Base-by-base conservation (phyloP, 2,113 vertebrate genomes). In the Lophotis ruficrista region DNA sequence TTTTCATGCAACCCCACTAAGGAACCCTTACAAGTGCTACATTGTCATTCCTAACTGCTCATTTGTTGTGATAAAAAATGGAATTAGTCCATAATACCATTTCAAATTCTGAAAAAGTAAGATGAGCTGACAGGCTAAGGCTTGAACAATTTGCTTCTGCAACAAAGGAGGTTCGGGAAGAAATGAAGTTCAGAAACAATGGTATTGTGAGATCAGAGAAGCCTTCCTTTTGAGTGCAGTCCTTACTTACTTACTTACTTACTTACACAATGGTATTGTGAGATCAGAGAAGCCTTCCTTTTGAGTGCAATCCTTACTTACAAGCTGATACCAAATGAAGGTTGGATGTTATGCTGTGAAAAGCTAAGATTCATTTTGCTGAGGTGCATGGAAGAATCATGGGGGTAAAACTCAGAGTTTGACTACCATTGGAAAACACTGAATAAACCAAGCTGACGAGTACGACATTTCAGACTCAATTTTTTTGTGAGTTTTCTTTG, bases 371-470 rank as follows among this genome's bases (percentile, higher is more conserved):
- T 37, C 25, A 41, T 93, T 93, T 94, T 90, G 81, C 83, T 93
- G 62, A 89, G 15, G 48, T 90, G 89, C 27, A 37, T 91, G 96
- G 82, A 56, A 94, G 72, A 72, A 75, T 83, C 18, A 23, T 2
- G 37, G 89, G 90, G 82, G 54, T 62, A 68, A 85, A 91, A 93
- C 51, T 10, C 65, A 90, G 71, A 79, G 86, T 94, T 82, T 83
- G 81, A 85, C 72, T 72, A 48, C 87, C 71, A 78, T 38, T 89
- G 82, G 75, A 96, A 96, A 90, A 93, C 43, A 82, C 87, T 41
- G 51, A 97, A 97, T 96, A 95, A 97, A 97, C 31, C 70, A 85
- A 94, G 53, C 57, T 94, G 95, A 72, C 82, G 90, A 64, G 12
- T 87, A 93, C 33, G 60, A 79, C 3, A 28, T 14, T 66, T 48